Percentiles rank a stretch among this genome's conserved stretches.
phyloP scores from a whole-genome alignment of 2,888 invertebrate species.

The Amiota communis region DNA sequence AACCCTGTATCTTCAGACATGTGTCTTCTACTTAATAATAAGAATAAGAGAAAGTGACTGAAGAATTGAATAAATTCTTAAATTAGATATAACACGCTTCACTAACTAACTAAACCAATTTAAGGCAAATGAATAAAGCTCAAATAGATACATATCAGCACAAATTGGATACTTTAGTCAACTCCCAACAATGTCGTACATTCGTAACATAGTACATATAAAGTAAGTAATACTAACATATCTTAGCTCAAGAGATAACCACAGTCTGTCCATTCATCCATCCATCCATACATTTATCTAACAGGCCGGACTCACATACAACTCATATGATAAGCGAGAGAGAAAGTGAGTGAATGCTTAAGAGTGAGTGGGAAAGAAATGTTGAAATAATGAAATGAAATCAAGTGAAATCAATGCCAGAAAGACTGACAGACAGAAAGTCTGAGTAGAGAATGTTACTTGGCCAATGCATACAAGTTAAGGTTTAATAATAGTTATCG shows the following conservation, averaged over 20 bases:
- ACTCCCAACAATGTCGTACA: slow-evolving; percentile 34
- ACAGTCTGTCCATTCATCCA: slow-evolving; percentile 15
- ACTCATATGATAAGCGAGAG: no score
- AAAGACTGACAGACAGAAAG: slow-evolving; percentile 27
- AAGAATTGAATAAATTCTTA: neutral
- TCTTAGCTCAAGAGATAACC: no score
- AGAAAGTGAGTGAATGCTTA: no score
- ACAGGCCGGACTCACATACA: neutral
- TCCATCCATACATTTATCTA: neutral
- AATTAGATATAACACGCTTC: neutral
- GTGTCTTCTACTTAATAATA: no score
- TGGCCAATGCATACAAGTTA: no score
- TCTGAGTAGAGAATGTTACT: neutral
- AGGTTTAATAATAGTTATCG: neutral
- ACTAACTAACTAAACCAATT: neutral
- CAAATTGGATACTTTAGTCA: slow-evolving; percentile 59
- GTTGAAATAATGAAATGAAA: slow-evolving; percentile 53
- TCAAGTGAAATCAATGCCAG: slow-evolving; percentile 45
- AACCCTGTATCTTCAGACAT: no score
- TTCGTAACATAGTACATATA: no score
- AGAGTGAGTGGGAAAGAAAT: slow-evolving; percentile 16
- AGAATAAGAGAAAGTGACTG: no score
- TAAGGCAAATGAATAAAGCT: slow-evolving; percentile 12
- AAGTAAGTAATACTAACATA: no score
- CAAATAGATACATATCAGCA: slow-evolving; percentile 36